Evolutionary conservation across 64 coral and sea anemone species (phyloP), one percentile per base, ranked within the genome.

Genomic region (Porites australiensis): DNA sequence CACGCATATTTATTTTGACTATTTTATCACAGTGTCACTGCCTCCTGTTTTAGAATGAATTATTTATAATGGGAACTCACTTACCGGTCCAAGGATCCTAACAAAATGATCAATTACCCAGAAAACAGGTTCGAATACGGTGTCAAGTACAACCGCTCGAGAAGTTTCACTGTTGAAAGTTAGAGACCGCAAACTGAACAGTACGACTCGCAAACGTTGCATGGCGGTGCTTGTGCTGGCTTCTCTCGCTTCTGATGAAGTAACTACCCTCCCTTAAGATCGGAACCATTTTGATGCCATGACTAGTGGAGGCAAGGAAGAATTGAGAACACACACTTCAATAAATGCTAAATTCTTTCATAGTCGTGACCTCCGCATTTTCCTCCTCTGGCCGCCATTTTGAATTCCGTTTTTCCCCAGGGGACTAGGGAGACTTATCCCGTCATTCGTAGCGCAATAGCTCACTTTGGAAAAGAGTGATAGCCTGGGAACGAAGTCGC

Each of bases 51-150:
- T 37, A 37, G 27, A 37, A 37, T 16, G 19, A 68, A 61, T 8
- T 3, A 44, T 64, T n/a, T 59, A 13, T 53, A 37, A 58, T 53
- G 10, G 27, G 27, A 37, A 37, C 27, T 21, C 69, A 79, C 96
- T 86, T 87, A 99, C 97, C 83, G 94, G 94, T 37, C 97, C 97
- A 60, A 98, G 83, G 3, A 94, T 47, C 48, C 87, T 79, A 86
- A 93, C 94, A 79, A 95, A 89, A 70, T 94, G 88, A 94, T 98
- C 97, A 7, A 98, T 63, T 18, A 98, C 2, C 82, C 91, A 98
- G 50, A 98, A 93, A 9, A 98, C 53, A 46, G 97, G 97, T 74
- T 92, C 90, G 87, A 98, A 98, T 19, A 95, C 89, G 10, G 94
- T 89, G 83, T 98, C 94, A 82, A 94, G 19, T 53, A 94, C 69